Percentiles rank a stretch among this genome's conserved stretches.
Conservation (phyloP, 2,797 vertebrate genomes). For the Leptoclinus maculatus region DNA sequence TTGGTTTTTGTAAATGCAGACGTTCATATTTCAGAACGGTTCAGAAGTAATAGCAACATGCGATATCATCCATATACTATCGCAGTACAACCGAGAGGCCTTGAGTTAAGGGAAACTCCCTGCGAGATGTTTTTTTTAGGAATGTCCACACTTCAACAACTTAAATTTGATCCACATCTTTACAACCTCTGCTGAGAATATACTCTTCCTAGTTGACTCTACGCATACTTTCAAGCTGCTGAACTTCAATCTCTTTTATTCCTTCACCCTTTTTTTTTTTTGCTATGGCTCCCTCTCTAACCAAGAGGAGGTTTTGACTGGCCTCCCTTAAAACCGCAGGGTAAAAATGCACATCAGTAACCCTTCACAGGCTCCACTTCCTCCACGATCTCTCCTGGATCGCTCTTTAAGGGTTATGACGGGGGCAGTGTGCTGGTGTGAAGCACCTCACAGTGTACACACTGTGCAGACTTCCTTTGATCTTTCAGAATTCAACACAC, state of each 20-base stretch:
- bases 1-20: background rate
- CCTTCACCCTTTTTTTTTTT: slow-evolving; percentile 16
- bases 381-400: slow-evolving; percentile 45
- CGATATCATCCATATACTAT: background rate
- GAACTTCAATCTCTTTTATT: slow-evolving; percentile 29
- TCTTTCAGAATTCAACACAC: slow-evolving; percentile 7
- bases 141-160: slow-evolving; percentile 27
- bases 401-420: slow-evolving; percentile 30
- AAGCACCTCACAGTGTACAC: slow-evolving; percentile 5
- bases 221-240: slow-evolving; percentile 21
- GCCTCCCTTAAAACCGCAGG: slow-evolving; percentile 63
- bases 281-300: slow-evolving; percentile 37
- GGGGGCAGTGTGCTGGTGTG: slow-evolving; percentile 35
- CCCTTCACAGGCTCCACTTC: slow-evolving; percentile 59
- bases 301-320: slow-evolving; percentile 50
- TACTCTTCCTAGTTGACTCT: slow-evolving; percentile 15
- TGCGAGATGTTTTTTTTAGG: background rate
- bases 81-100: slow-evolving; percentile 9
- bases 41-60: background rate
- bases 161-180: slow-evolving; percentile 34
- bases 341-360: slow-evolving; percentile 70
- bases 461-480: slow-evolving; percentile 42
- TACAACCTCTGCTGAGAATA: slow-evolving; percentile 36
- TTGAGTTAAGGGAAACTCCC: slow-evolving; percentile 15
- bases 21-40: background rate